phyloP scores from a whole-genome alignment of 2,113 vertebrate species.

The Myiozetetes cayanensis region DNA sequence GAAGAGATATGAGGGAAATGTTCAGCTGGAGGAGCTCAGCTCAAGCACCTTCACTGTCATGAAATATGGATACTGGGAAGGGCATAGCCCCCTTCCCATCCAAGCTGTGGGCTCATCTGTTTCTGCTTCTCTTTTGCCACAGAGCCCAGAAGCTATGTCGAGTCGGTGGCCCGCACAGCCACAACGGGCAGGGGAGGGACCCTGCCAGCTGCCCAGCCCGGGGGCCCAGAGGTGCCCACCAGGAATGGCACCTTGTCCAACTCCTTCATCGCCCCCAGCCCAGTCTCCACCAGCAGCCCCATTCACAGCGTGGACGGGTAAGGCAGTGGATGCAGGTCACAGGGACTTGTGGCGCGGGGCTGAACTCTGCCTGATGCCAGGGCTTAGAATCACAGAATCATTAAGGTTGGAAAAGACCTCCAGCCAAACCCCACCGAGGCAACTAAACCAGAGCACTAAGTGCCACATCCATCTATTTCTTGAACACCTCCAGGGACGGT shows the following conservation, averaged over 20 bases:
- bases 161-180: constrained; percentile 90
- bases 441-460: neutral
- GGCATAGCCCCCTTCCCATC: neutral
- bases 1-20: neutral
- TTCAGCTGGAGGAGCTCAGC: neutral
- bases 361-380: neutral
- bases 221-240: constrained; percentile 59
- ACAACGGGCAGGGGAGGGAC: constrained; percentile 61
- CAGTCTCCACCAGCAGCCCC: constrained; percentile 91
- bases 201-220: constrained; percentile 49
- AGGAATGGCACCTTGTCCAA: constrained; percentile 71
- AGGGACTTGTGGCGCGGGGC: neutral
- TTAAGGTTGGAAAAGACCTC: neutral
- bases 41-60: neutral
- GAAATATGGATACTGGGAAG: neutral
- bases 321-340: neutral
- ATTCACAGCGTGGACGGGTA: constrained; percentile 86
- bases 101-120: neutral
- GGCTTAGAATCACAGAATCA: neutral
- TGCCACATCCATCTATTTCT: neutral
- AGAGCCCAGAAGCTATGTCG: constrained; percentile 95
- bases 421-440: neutral
- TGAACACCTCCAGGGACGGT: neutral
- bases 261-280: constrained; percentile 78
- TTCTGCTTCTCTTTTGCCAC: neutral